Conservation (phyloP, 2,797 vertebrate genomes). For the Leuciscus waleckii region DNA sequence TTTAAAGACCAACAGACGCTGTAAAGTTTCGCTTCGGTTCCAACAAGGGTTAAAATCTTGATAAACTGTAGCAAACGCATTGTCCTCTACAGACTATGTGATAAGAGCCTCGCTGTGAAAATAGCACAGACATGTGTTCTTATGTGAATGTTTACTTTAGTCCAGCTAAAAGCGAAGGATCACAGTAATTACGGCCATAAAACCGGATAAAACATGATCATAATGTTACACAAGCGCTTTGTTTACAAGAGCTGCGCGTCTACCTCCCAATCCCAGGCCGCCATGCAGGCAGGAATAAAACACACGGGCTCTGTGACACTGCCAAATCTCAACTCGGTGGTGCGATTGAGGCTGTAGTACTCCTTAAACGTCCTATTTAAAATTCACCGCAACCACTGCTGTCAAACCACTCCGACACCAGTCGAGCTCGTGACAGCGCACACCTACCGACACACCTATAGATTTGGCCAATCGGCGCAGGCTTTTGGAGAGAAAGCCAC, state of each 20-base stretch:
- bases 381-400: slow-evolving; percentile 40
- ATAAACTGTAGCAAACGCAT: not conserved
- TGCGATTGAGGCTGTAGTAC: slow-evolving; percentile 15
- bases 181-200: slow-evolving; percentile 29
- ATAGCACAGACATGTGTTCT: slow-evolving; percentile 15
- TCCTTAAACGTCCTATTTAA: slow-evolving; percentile 42
- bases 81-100: not conserved
- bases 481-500: not conserved
- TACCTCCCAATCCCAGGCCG: slow-evolving; percentile 47
- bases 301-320: slow-evolving; percentile 36
- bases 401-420: slow-evolving; percentile 45
- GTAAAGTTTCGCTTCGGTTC: not conserved
- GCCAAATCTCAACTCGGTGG: slow-evolving; percentile 12
- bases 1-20: slow-evolving; percentile 8
- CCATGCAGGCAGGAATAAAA: slow-evolving; percentile 33
- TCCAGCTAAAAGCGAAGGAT: slow-evolving; percentile 14
- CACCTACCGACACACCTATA: slow-evolving; percentile 75
- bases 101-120: slow-evolving; percentile 2
- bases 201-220: slow-evolving; percentile 29
- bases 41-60: not conserved
- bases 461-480: slow-evolving; percentile 66
- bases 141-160: slow-evolving; percentile 40
- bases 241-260: slow-evolving; percentile 44
- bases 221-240: slow-evolving; percentile 38
- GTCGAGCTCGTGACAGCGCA: slow-evolving; percentile 60